These are phyloP conservation scores for Contarinia nasturtii DNA, from an alignment of 1,140 invertebrate genomes.

Conservation along the genomic window DNA sequence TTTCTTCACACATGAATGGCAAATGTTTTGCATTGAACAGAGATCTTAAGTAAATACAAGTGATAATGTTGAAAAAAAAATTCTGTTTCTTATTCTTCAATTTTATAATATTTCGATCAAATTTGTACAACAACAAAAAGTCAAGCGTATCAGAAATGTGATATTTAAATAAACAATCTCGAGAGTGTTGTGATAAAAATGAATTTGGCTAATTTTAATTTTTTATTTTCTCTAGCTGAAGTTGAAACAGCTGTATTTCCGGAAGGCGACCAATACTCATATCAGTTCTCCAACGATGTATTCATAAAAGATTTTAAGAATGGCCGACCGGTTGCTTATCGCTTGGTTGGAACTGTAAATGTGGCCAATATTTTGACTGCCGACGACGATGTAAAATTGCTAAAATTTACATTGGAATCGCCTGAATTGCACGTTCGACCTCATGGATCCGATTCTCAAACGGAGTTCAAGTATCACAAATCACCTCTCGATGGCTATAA, in stretches of 20 bases:
- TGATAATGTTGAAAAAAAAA: too few relatives aligned
- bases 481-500: constrained; percentile 32
- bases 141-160: too few relatives aligned
- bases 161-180: too few relatives aligned
- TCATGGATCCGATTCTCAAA: constrained; percentile 31
- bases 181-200: too few relatives aligned
- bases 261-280: neutral
- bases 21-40: too few relatives aligned
- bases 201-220: too few relatives aligned
- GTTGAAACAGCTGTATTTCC: neutral
- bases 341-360: constrained; percentile 6
- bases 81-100: too few relatives aligned
- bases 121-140: too few relatives aligned
- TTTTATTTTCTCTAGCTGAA: neutral
- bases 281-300: constrained; percentile 6
- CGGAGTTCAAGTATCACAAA: constrained; percentile 38
- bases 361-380: constrained; percentile 7
- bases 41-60: too few relatives aligned
- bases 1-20: too few relatives aligned
- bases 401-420: constrained; percentile 13
- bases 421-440: constrained; percentile 40
- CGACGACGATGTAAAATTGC: constrained; percentile 4
- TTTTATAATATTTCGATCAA: too few relatives aligned
- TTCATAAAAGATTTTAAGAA: constrained; percentile 6
- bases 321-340: constrained; percentile 7